Percentiles rank a stretch among this genome's conserved stretches.
phyloP scores from a whole-genome alignment of 2,888 invertebrate genomes.

The Ethmia dodecea region DNA sequence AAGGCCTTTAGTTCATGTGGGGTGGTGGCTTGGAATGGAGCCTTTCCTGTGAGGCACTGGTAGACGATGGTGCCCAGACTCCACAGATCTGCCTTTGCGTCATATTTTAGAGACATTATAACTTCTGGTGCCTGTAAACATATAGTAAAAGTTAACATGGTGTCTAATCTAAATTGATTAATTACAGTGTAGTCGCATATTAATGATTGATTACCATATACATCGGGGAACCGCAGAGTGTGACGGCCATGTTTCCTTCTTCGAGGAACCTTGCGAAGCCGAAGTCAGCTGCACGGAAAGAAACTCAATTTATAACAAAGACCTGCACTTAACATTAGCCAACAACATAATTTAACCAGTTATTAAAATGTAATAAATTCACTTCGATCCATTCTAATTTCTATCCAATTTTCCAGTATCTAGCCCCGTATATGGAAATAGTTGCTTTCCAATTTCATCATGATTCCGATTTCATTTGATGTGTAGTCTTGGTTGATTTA shows the following conservation, averaged over 20 bases:
- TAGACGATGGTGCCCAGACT: constrained; percentile 99
- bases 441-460: too few relatives aligned
- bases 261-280: constrained; percentile 99
- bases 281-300: constrained; percentile 90
- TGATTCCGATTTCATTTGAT: too few relatives aligned
- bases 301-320: constrained; percentile 19
- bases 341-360: not conserved
- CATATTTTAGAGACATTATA: constrained; percentile 99
- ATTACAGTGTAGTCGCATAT: constrained; percentile 4
- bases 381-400: not conserved
- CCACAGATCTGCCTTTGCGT: constrained; percentile 99
- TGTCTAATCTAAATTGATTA: not conserved
- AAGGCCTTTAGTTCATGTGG: constrained; percentile 97
- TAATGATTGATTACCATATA: constrained; percentile 88
- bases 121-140: constrained; percentile 93
- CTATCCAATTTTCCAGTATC: not conserved
- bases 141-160: not conserved
- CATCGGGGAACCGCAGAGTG: constrained; percentile 99
- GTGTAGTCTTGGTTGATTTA: too few relatives aligned
- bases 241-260: constrained; percentile 99
- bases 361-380: not conserved
- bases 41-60: constrained; percentile 98
- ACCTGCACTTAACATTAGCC: constrained; percentile 2
- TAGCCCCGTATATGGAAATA: too few relatives aligned
- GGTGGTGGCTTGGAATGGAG: constrained; percentile 98